These are phyloP conservation scores for Raja brachyura DNA, from an alignment of 2,113 vertebrate genomes.

Conservation along the genomic window DNA sequence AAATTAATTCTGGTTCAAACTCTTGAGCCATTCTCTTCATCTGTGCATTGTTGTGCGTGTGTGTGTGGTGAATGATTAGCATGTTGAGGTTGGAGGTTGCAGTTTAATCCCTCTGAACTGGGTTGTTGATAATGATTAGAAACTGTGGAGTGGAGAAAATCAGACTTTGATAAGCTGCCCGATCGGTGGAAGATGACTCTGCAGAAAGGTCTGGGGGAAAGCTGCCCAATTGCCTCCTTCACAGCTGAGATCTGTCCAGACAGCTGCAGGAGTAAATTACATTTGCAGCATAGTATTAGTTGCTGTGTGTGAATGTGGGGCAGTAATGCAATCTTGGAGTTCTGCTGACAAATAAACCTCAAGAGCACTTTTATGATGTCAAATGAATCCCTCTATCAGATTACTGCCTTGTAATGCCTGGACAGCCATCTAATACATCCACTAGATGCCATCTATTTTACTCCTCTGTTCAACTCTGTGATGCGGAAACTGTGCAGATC, in stretches of 20 bases:
- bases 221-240: background rate
- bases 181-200: background rate
- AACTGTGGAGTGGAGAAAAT: background rate
- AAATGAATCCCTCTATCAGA: slow-evolving; percentile 1
- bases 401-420: slow-evolving; percentile 15
- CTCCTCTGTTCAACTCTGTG: background rate
- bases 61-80: background rate
- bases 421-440: background rate
- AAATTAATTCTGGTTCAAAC: no score
- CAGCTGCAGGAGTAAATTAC: background rate
- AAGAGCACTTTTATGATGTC: slow-evolving; percentile 7
- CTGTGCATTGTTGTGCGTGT: no score
- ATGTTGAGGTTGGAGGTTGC: background rate
- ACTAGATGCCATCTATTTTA: background rate
- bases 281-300: background rate
- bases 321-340: slow-evolving; percentile 18
- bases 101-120: background rate
- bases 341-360: slow-evolving; percentile 14
- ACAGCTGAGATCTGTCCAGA: background rate
- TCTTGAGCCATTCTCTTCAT: no score
- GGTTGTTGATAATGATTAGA: slow-evolving; percentile 1
- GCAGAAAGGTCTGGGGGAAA: background rate
- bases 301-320: background rate
- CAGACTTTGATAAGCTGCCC: slow-evolving; percentile 6
- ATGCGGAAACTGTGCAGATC: slow-evolving; percentile 8